Percentiles rank a stretch among this genome's conserved stretches.
phyloP scores from a whole-genome alignment of 2,888 invertebrate genomes.

The Melieria picta region DNA sequence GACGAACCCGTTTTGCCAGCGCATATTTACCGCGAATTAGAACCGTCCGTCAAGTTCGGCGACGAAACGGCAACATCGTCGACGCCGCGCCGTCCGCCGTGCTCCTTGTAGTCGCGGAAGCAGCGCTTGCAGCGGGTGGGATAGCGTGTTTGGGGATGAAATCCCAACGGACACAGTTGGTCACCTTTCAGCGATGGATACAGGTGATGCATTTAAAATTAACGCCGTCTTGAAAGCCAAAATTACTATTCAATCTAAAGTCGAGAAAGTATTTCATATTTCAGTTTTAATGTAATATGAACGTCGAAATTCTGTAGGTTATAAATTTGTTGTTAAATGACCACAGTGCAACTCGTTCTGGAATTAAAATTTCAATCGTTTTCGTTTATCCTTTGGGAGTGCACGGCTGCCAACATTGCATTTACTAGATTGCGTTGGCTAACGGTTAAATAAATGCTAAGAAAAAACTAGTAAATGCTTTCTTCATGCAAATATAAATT shows the following conservation, averaged over 20 bases:
- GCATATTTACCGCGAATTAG: conserved; percentile 68
- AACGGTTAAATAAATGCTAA: no score
- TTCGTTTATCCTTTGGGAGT: no score
- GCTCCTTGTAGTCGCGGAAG: conserved; percentile 92
- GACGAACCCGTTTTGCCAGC: conserved; percentile 6
- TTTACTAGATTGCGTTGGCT: no score
- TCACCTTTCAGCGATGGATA: conserved; percentile 77
- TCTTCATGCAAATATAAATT: no score
- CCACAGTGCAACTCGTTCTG: no score
- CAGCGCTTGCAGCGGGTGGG: conserved; percentile 93
- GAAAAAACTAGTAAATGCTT: no score
- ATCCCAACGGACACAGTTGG: conserved; percentile 89
- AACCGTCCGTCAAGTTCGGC: conserved; percentile 78
- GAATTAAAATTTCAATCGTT: no score
- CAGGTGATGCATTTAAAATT: conserved; percentile 64
- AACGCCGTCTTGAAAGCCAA: conserved; percentile 16
- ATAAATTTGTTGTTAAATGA: no score
- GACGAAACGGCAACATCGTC: conserved; percentile 81
- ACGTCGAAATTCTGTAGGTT: no score
- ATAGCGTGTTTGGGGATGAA: conserved; percentile 94
- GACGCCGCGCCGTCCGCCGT: conserved; percentile 78
- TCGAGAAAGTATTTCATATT: not conserved
- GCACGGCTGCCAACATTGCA: no score
- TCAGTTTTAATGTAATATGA: not conserved
- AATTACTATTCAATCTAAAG: not conserved